Evolutionary conservation across 2,888 invertebrate genomes (phyloP).

Genomic region (Ditylenchus weischeri): DNA sequence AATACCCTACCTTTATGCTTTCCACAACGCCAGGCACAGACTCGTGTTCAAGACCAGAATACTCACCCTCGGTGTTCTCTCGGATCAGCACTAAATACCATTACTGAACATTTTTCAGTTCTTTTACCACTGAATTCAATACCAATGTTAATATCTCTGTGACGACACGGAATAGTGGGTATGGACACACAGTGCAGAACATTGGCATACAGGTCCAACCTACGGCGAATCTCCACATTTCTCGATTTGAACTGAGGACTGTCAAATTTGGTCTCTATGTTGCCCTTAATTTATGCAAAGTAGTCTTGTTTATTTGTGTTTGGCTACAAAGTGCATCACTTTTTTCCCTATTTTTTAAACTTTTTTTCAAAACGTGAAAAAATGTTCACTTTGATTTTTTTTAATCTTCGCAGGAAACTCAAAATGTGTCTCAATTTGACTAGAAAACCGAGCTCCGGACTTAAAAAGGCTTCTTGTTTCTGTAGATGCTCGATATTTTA

Average conservation of each 20-base stretch:
- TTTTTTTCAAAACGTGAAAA: too few species aligned
- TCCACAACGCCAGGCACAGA: constrained; percentile 86
- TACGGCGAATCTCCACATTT: constrained; percentile 81
- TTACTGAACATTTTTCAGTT: too few species aligned
- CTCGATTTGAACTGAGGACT: constrained; percentile 76
- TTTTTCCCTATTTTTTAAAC: too few species aligned
- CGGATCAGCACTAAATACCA: constrained; percentile 71
- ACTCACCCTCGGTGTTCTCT: constrained; percentile 97
- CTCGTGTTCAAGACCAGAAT: constrained; percentile 95
- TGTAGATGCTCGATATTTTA: too few species aligned
- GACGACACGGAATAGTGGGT: constrained; percentile 76
- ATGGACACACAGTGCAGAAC: constrained; percentile 87
- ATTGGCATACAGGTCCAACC: constrained; percentile 87
- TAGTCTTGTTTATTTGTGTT: not conserved
- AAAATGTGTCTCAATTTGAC: too few species aligned
- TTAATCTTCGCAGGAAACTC: too few species aligned
- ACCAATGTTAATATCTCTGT: constrained; percentile 74
- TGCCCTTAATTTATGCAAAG: constrained; percentile 65
- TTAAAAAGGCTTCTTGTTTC: too few species aligned
- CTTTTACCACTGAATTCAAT: not conserved
- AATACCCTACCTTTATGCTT: constrained; percentile 73
- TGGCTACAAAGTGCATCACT: not conserved
- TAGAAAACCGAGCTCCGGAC: too few species aligned
- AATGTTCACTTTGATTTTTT: too few species aligned
- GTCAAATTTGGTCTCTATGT: constrained; percentile 89